Evolutionary conservation across 2,113 vertebrate species (phyloP).

Genomic region (Aleadryas rufinucha): DNA sequence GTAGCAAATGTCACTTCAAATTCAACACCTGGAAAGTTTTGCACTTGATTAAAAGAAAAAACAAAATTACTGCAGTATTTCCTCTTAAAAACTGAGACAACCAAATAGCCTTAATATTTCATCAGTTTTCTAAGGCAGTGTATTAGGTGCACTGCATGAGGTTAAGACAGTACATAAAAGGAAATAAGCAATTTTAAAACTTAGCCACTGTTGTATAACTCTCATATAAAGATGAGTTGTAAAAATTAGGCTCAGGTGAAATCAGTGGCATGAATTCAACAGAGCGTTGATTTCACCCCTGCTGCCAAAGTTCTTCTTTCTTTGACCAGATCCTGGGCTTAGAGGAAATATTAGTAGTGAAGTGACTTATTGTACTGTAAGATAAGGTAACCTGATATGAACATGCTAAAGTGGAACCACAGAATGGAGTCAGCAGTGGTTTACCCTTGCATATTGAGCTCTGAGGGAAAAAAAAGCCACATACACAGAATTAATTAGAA

Average conservation of each 20-base stretch:
- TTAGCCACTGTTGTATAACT: background rate
- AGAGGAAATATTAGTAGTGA: background rate
- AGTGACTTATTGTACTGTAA: background rate
- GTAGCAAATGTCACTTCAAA: background rate
- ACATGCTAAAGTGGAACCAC: background rate
- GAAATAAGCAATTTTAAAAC: background rate
- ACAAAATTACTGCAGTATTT: background rate
- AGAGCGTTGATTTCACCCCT: background rate
- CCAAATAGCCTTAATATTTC: background rate
- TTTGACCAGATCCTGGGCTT: background rate
- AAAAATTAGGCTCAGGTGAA: background rate
- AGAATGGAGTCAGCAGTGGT: background rate
- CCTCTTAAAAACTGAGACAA: background rate
- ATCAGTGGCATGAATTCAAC: background rate
- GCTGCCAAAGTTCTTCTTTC: background rate
- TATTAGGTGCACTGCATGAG: background rate
- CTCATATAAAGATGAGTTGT: background rate
- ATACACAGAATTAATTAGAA: background rate
- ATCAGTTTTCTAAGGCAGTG: background rate
- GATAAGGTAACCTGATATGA: background rate
- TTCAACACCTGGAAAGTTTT: background rate
- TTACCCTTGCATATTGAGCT: background rate
- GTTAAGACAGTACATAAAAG: background rate
- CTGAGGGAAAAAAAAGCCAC: accelerated
- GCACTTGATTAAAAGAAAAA: background rate